phyloP scores from a whole-genome alignment of 1,140 invertebrate species.

The Psilanteris sp. region DNA sequence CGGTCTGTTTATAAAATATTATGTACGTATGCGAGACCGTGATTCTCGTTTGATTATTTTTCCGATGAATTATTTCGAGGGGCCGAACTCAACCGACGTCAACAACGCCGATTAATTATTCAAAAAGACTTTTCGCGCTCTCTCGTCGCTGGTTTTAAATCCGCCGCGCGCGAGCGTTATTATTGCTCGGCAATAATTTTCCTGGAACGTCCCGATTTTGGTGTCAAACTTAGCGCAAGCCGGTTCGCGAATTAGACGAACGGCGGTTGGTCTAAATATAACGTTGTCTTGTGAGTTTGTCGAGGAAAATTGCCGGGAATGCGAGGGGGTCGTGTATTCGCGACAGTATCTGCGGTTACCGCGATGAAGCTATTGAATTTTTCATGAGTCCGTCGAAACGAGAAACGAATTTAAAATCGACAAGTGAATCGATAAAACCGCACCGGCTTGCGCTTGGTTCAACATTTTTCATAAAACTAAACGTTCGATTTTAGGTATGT shows the following conservation, averaged over 20 bases:
- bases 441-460: slow-evolving; percentile 16
- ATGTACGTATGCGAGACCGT: too few relatives aligned
- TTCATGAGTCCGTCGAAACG: slow-evolving; percentile 47
- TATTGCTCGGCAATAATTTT: too few relatives aligned
- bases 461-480: slow-evolving; percentile 27
- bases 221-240: slow-evolving; percentile 10
- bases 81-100: too few relatives aligned
- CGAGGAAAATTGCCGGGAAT: not conserved
- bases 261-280: slow-evolving; percentile 12
- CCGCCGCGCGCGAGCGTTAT: too few relatives aligned
- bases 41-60: too few relatives aligned
- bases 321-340: not conserved
- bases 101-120: too few relatives aligned
- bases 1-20: too few relatives aligned
- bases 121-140: too few relatives aligned
- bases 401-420: slow-evolving; percentile 44
- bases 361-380: slow-evolving; percentile 42
- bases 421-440: slow-evolving; percentile 29
- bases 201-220: slow-evolving; percentile 5
- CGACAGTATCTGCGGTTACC: slow-evolving; percentile 23
- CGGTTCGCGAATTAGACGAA: not conserved
- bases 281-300: slow-evolving; percentile 18
- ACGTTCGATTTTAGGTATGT: slow-evolving; percentile 24
- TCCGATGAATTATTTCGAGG: too few relatives aligned
- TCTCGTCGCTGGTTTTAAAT: too few relatives aligned